Evolutionary conservation across 2,797 vertebrate genomes (phyloP).

Genomic region (Acipenser transmontanus): DNA sequence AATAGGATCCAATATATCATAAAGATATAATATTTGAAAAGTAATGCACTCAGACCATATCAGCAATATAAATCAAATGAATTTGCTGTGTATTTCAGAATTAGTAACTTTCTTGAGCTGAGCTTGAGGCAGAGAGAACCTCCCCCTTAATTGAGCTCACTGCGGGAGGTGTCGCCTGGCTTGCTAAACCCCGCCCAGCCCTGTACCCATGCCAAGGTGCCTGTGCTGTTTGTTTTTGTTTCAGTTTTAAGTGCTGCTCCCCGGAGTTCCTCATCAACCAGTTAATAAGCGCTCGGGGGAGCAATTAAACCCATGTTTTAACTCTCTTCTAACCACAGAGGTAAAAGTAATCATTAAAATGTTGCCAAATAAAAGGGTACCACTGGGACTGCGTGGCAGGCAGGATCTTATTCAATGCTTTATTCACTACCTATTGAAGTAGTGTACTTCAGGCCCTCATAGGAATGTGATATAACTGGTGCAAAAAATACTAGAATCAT

Average conservation of each 20-base stretch:
- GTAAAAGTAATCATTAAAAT: conserved; percentile 66
- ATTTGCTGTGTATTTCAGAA: too few relatives aligned
- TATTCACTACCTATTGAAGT: conserved; percentile 50
- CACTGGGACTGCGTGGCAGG: conserved; percentile 55
- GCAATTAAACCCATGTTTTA: conserved; percentile 82
- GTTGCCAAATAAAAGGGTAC: conserved; percentile 67
- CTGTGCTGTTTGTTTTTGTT: conserved; percentile 74
- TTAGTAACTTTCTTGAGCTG: too few relatives aligned
- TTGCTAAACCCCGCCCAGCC: conserved; percentile 15
- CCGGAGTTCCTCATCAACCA: conserved; percentile 86
- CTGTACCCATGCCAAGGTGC: conserved; percentile 41
- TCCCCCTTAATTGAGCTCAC: conserved; percentile 21
- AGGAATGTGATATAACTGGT: too few relatives aligned
- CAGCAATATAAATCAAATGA: too few relatives aligned
- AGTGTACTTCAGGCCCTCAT: too few relatives aligned
- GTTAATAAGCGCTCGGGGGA: conserved; percentile 83
- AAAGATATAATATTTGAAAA: too few relatives aligned
- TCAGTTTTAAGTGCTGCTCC: conserved; percentile 78
- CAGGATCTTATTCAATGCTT: conserved; percentile 43
- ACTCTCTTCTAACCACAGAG: conserved; percentile 66
- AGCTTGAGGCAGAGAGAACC: not conserved
- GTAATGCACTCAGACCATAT: too few relatives aligned
- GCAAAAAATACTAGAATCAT: too few relatives aligned
- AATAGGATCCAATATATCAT: too few relatives aligned
- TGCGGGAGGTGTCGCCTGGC: conserved; percentile 17